A percentile compares a stretch with the other conserved stretches of the same genome.
Evolutionary conservation across 2,113 vertebrate species (phyloP).

Genomic region (Datnioides undecimradiatus): DNA sequence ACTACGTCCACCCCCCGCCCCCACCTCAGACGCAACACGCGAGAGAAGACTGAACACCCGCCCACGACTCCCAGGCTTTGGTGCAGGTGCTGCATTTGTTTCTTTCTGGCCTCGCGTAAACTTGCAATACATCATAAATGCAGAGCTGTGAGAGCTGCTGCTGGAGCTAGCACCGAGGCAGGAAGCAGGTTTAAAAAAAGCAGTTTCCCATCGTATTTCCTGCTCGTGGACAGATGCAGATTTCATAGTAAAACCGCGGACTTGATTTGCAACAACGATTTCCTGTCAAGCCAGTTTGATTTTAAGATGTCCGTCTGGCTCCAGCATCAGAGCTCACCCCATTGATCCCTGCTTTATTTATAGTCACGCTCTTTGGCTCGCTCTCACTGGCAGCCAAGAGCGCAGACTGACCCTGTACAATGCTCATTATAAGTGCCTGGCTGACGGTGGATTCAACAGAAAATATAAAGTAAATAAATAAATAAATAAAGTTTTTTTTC

Average conservation of each 20-base stretch:
- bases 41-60: constrained; percentile 17
- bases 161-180: background rate
- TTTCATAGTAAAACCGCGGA: constrained; percentile 34
- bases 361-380: constrained; percentile 54
- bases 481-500: constrained; percentile 13
- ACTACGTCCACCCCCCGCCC: constrained; percentile 36
- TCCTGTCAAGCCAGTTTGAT: constrained; percentile 53
- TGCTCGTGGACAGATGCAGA: constrained; percentile 13
- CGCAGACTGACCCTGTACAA: constrained; percentile 19
- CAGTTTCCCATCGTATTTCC: constrained; percentile 5
- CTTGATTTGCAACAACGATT: constrained; percentile 56
- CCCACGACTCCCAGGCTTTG: background rate
- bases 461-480: background rate
- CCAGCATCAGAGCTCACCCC: constrained; percentile 46
- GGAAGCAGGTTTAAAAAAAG: constrained; percentile 1
- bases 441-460: constrained; percentile 36
- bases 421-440: constrained; percentile 30
- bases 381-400: constrained; percentile 44
- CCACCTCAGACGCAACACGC: constrained; percentile 10
- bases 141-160: background rate
- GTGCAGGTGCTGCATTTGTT: constrained; percentile 23
- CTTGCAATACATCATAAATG: background rate
- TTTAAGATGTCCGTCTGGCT: constrained; percentile 57
- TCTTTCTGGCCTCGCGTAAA: constrained; percentile 16
- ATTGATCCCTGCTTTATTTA: constrained; percentile 70